Base-by-base conservation (phyloP, 2,888 invertebrate genomes). In the Smittia sp. region DNA sequence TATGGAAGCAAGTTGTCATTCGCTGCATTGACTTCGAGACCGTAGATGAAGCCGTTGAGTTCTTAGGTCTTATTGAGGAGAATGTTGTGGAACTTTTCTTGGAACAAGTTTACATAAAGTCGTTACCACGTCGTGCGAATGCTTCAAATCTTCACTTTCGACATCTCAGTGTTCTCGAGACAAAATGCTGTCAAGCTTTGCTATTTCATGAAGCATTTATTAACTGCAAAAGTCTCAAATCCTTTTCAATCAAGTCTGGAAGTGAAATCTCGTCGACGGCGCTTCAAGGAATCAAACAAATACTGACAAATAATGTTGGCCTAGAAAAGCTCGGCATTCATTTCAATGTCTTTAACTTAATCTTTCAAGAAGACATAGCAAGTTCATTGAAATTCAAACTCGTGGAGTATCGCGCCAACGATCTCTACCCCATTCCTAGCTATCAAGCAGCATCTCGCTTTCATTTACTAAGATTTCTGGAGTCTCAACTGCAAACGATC, bases 281-380 rank as follows among this genome's bases (percentile, higher is more conserved):
- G 7, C 4, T 52, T 9, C 11, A 52, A 52, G 52, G 13, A n/a
- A 52, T 52, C 15, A 52, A 52, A 52, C 7, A 9, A 9, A 6
- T 52, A 6, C 15, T 52, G 52, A n/a, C 7, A 15, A n/a, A 9
- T 15, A 52, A 52, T 15, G 15, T 6, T n/a, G 6, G 6, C 15
- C 52, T 52, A 4, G 15, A 52, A 52, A 15, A n/a, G 4, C 52
- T 52, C 15, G n/a, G 52, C 4, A 52, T 52, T 52, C 52, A 52
- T 15, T 52, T 52, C 15, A 9, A 52, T n/a, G 52, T 52, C 52
- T 52, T 52, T 15, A 52, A 15, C 52, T 15, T 52, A 15, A 6
- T 69, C n/a, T 69, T 69, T 7, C 22, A 52, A 4, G 24, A 46
- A 52, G 69, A 46, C 22, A 46, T 69, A 24, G 11, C 24, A 52